phyloP scores from a whole-genome alignment of 2,888 invertebrate genomes.

The Napeogenes inachia region DNA sequence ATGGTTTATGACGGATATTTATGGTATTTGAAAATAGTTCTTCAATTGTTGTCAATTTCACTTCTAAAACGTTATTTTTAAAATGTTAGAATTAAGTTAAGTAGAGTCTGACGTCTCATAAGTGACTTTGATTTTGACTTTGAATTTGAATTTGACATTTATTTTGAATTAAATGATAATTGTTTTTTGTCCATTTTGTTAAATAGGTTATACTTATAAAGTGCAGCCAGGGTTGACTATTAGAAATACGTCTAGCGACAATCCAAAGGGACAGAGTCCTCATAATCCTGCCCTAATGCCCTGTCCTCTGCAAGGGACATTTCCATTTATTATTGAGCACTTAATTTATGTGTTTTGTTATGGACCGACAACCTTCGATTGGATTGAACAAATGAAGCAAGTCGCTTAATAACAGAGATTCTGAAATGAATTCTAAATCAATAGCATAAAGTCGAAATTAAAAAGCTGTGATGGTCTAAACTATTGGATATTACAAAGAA shows the following conservation, averaged over 20 bases:
- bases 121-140: no score
- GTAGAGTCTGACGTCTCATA: no score
- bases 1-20: constrained; percentile 30
- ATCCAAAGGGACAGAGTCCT: constrained; percentile 62
- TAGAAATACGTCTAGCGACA: constrained; percentile 36
- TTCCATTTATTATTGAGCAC: constrained; percentile 79
- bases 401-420: constrained; percentile 21
- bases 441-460: constrained; percentile 31
- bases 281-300: constrained; percentile 77
- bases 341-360: constrained; percentile 79
- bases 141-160: no score
- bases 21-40: constrained; percentile 15
- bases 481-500: constrained; percentile 36
- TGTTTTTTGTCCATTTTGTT: neutral
- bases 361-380: constrained; percentile 70
- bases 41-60: neutral
- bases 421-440: constrained; percentile 33
- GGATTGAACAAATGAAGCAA: constrained; percentile 41
- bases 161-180: neutral
- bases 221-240: constrained; percentile 14
- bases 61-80: neutral
- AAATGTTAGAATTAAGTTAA: neutral
- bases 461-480: constrained; percentile 26
- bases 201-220: neutral
- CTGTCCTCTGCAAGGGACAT: constrained; percentile 78